Percentiles rank a stretch among this genome's conserved stretches.
Conservation (phyloP, 2,888 invertebrate species). For the Aspidiotus destructor region DNA sequence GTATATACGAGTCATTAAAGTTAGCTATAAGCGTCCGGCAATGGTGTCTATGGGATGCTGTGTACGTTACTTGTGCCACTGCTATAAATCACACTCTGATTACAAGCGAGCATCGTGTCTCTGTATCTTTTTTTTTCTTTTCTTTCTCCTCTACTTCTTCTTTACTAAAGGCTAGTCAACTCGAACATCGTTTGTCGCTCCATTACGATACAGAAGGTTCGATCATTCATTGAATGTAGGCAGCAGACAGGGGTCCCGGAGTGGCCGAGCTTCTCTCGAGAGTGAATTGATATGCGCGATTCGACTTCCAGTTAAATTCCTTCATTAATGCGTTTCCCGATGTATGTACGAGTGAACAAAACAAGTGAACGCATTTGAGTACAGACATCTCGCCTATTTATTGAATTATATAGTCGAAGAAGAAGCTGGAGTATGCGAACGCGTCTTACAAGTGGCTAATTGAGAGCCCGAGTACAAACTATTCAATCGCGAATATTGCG, state of each 20-base stretch:
- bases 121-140: neutral
- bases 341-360: too few relatives aligned
- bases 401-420: too few relatives aligned
- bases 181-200: constrained; percentile 8
- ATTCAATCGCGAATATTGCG: too few relatives aligned
- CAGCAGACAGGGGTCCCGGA: neutral
- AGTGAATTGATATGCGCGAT: constrained; percentile 7
- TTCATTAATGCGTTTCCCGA: constrained; percentile 8
- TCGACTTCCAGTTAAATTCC: constrained; percentile 15
- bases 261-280: neutral
- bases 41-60: neutral
- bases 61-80: neutral
- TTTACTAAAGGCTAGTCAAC: constrained; percentile 3
- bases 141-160: neutral
- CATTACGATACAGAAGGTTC: constrained; percentile 3
- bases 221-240: neutral
- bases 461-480: too few relatives aligned
- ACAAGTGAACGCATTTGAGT: too few relatives aligned
- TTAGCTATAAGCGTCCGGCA: constrained; percentile 6
- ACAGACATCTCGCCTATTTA: too few relatives aligned
- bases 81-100: constrained; percentile 19
- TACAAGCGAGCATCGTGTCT: constrained; percentile 6
- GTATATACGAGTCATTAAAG: constrained; percentile 25
- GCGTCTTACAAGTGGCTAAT: too few relatives aligned
- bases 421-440: too few relatives aligned